Base-by-base conservation (phyloP, 1,140 invertebrate genomes). In the Drosophila auraria region DNA sequence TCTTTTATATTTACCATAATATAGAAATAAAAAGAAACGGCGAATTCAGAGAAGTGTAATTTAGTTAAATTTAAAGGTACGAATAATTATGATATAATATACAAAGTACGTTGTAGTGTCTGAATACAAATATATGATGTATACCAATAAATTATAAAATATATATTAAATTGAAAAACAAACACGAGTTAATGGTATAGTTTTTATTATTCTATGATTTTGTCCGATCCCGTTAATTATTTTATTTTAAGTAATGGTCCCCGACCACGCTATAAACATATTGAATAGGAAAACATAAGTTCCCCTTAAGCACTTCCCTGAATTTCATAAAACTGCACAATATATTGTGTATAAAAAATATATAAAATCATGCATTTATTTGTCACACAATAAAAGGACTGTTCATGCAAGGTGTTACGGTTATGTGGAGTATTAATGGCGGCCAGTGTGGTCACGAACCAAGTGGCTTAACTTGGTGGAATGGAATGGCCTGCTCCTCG, bases 401-500 rank as follows among this genome's bases (percentile, higher is more conserved):
- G 11, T 0, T 25, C 9, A 12, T 14, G 17, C 15, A n/a, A 23
- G 17, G 15, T 23, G 14, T 15, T 5, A 17, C 20, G n/a, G 17
- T 27, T 11, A 20, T 1, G 30, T 38, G 30, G 30, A 54, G 38
- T 15, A 1, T 20, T 1, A 53, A 33, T 6, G 30, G 5, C 30
- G 9, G 2, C 14, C 20, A 38, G 17, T 15, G 20, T 38, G 36
- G 36, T 56, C 53, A 56, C 8, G 60, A 17, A 8, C 87, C 81
- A n/a, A 91, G 54, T 38, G 86, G 58, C 7, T 45, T 45, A 6
- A 92, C 71, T 36, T 92, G 47, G n/a, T 63, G 76, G 60, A 94
- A 81, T 74, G 91, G 78, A 77, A 92, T 93, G 50, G 94, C 94
- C 79, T 94, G 93, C 25, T 82, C 73, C 71, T 96, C 94, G 15